Evolutionary conservation across 2,797 vertebrate genomes (phyloP).

Genomic region (Anableps anableps): DNA sequence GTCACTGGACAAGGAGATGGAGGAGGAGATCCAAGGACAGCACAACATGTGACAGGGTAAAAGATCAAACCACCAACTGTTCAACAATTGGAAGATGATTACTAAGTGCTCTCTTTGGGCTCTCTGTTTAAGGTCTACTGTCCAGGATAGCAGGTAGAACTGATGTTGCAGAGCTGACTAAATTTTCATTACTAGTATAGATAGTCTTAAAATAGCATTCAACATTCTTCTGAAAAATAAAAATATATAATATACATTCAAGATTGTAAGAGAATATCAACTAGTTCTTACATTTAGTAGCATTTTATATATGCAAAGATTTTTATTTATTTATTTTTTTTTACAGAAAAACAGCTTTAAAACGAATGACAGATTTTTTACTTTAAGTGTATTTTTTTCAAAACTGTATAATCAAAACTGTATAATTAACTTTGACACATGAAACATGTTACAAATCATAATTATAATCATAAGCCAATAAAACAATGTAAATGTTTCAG

Average conservation of each 20-base stretch:
- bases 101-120: background rate
- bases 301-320: background rate
- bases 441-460: too few species aligned
- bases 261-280: background rate
- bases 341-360: too few species aligned
- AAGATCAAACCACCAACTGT: slow-evolving; percentile 2
- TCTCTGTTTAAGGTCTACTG: background rate
- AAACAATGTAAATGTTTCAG: too few species aligned
- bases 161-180: background rate
- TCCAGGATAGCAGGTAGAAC: background rate
- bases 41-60: background rate
- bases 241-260: background rate
- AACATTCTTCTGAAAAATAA: too few species aligned
- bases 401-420: too few species aligned
- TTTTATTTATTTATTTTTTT: background rate
- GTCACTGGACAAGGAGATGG: too few species aligned
- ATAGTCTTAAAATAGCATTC: background rate
- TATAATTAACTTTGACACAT: background rate
- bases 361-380: too few species aligned
- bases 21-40: background rate
- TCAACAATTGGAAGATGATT: background rate
- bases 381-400: background rate
- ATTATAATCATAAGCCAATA: too few species aligned
- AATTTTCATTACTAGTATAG: background rate
- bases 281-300: background rate